phyloP scores from a whole-genome alignment of 2,888 invertebrate species.

The Nemapogon koenigi region DNA sequence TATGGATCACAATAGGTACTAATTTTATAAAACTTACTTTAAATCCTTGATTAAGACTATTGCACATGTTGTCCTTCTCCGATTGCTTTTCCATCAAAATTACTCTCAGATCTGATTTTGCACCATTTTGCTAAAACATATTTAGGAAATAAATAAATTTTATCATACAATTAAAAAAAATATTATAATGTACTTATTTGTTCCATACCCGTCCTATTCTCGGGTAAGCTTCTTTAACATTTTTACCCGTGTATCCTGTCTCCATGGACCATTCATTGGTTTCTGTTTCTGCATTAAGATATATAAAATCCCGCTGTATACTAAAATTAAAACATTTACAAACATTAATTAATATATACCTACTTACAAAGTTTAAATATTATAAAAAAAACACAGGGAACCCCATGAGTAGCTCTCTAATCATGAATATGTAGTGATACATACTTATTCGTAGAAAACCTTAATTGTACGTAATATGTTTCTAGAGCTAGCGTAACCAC shows the following conservation, averaged over 20 bases:
- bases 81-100: constrained; percentile 14
- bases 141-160: neutral
- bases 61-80: constrained; percentile 22
- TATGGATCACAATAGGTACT: neutral
- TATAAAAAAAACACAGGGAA: too few species aligned
- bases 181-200: neutral
- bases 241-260: neutral
- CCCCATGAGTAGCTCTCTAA: too few species aligned
- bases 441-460: too few species aligned
- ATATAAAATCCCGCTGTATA: neutral
- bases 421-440: too few species aligned
- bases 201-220: constrained; percentile 4
- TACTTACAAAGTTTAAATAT: too few species aligned
- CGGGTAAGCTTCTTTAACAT: neutral
- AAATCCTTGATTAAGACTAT: constrained; percentile 22
- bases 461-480: too few species aligned
- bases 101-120: constrained; percentile 22
- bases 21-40: constrained; percentile 20
- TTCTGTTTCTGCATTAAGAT: neutral
- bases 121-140: constrained; percentile 22
- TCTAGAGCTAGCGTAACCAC: too few species aligned
- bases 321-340: too few species aligned
- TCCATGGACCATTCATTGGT: neutral
- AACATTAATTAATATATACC: too few species aligned
- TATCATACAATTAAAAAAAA: neutral